A percentile compares a stretch with the other conserved stretches of the same genome.
phyloP scores from a whole-genome alignment of 2,888 invertebrate species.

The Monochamus alternatus region DNA sequence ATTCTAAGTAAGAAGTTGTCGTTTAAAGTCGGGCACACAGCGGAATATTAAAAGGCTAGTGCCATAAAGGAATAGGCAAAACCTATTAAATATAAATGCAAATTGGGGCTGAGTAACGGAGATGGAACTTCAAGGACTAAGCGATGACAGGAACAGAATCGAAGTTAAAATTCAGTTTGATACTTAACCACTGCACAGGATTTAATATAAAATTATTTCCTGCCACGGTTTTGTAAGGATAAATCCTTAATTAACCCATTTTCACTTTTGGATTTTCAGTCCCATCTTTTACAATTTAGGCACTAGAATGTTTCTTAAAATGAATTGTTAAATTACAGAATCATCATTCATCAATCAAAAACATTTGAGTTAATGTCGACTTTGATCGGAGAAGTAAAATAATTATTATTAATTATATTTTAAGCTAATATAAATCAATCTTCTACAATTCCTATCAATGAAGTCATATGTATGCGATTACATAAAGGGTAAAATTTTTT shows the following conservation, averaged over 20 bases:
- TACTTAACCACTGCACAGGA: constrained; percentile 2
- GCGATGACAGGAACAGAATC: constrained; percentile 11
- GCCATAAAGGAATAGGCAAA: constrained; percentile 17
- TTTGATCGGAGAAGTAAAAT: too few relatives aligned
- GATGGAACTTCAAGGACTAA: constrained; percentile 14
- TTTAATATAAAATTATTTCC: constrained; percentile 12
- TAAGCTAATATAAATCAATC: too few relatives aligned
- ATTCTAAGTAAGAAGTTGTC: constrained; percentile 20
- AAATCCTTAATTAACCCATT: not conserved
- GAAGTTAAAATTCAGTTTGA: constrained; percentile 7
- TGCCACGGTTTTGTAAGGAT: not conserved
- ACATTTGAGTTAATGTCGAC: too few relatives aligned
- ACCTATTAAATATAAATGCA: constrained; percentile 28
- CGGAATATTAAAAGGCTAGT: constrained; percentile 24
- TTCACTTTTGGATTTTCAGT: too few relatives aligned
- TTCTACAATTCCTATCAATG: too few relatives aligned
- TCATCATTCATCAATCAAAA: too few relatives aligned
- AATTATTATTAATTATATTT: too few relatives aligned
- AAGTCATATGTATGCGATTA: too few relatives aligned
- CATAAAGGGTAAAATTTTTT: too few relatives aligned
- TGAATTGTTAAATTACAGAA: too few relatives aligned
- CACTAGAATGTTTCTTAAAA: too few relatives aligned
- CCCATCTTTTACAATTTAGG: too few relatives aligned
- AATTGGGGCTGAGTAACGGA: constrained; percentile 20
- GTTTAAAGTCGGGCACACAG: constrained; percentile 14